A percentile compares a stretch with the other conserved stretches of the same genome.
Evolutionary conservation across 2,797 vertebrate genomes (phyloP).

Genomic region (Euthynnus affinis): DNA sequence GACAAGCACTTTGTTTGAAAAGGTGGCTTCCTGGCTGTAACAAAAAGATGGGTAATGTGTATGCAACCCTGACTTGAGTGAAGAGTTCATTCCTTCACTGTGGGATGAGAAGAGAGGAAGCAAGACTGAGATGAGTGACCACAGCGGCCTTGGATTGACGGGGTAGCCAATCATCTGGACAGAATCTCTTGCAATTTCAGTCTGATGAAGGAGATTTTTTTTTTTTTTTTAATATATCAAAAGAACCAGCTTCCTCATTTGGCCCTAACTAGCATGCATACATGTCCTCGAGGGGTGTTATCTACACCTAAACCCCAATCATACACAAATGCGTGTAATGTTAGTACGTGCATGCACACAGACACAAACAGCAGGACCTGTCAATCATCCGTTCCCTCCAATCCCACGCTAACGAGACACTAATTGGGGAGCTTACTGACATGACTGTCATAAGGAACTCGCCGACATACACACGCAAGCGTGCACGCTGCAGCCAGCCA

Average conservation of each 20-base stretch:
- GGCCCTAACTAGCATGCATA: slow-evolving; percentile 22
- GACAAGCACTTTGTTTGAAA: not conserved
- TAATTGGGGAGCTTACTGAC: slow-evolving; percentile 80
- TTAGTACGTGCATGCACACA: slow-evolving; percentile 13
- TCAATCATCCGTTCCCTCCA: slow-evolving; percentile 72
- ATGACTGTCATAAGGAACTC: slow-evolving; percentile 67
- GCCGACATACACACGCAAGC: slow-evolving; percentile 23
- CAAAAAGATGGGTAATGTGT: not conserved
- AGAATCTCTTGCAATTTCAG: not conserved
- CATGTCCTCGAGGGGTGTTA: slow-evolving; percentile 20
- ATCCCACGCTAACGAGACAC: slow-evolving; percentile 75
- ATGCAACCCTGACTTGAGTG: not conserved
- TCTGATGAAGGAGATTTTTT: slow-evolving; percentile 10
- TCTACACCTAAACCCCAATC: slow-evolving; percentile 45
- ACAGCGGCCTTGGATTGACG: not conserved
- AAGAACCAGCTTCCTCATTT: slow-evolving; percentile 20
- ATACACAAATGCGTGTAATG: slow-evolving; percentile 41
- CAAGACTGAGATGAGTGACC: not conserved
- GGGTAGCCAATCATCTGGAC: not conserved
- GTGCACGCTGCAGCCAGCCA: slow-evolving; percentile 20
- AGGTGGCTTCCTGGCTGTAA: not conserved
- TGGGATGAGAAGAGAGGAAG: not conserved
- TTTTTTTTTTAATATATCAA: slow-evolving; percentile 15
- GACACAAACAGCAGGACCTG: slow-evolving; percentile 66
- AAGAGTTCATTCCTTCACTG: not conserved